Evolutionary conservation across 2,113 vertebrate species (phyloP), one percentile per base, ranked within the genome.

Genomic region (Thamnaconus septentrionalis): DNA sequence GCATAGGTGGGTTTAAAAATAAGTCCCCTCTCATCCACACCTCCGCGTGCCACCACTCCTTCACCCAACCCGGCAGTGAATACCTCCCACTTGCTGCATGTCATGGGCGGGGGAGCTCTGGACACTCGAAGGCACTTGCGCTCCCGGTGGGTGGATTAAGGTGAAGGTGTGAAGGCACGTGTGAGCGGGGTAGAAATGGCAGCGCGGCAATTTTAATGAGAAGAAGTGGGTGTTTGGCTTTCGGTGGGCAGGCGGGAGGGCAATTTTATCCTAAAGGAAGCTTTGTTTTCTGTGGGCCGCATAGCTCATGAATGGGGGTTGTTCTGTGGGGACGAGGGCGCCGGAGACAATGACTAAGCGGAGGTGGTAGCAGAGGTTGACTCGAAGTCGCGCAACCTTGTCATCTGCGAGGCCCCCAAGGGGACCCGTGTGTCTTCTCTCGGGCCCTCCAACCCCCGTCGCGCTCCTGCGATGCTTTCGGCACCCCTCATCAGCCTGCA

Each of bases 301-400:
- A 7, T 55, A 61, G 71, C 1, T 31, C 18, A 63, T 66, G 58
- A 67, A 66, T 50, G 31, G 51, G 66, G 79, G 81, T 53, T 4
- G 56, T 56, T 73, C 81, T 61, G 64, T n/a, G 4, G 79, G 77
- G 79, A 80, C 5, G 63, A 74, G 69, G 80, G 76, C 84, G 69
- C 85, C 60, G 63, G 81, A 87, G 87, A 76, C 79, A 66, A 75
- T 92, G 92, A 93, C 92, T 91, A 90, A 92, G 77, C 89, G 85
- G 63, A 77, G 86, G 64, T 76, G 83, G 79, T 78, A 87, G 71
- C 85, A 85, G 81, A 91, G 90, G 90, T 90, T 82, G 83, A 79
- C 81, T 87, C 83, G 88, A 89, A 89, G 87, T 87, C 76, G 66
- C 64, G 86, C 90, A 88, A 92, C 92, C 92, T 93, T 91, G 91